Conservation (phyloP, 2,113 vertebrate genomes). For the Hemiscyllium ocellatum region DNA sequence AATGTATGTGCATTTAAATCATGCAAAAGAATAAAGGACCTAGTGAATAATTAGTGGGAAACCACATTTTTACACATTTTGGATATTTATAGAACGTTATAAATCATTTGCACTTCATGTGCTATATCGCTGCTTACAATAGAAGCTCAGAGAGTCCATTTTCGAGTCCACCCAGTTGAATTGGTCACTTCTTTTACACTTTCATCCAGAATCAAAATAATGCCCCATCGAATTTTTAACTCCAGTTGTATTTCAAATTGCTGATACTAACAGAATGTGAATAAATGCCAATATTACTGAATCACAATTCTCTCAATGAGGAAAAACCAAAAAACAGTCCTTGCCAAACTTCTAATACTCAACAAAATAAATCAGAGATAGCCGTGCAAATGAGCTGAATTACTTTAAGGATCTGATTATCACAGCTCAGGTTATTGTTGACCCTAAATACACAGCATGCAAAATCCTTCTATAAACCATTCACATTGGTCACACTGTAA, state of each 20-base stretch:
- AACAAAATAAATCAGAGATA: neutral
- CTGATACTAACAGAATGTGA: neutral
- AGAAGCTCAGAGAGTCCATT: neutral
- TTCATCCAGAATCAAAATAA: neutral
- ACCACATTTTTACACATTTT: neutral
- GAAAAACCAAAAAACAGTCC: neutral
- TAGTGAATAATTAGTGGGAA: neutral
- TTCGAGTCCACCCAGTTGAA: neutral
- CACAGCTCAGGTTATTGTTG: neutral
- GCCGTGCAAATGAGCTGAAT: neutral
- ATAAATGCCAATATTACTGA: neutral
- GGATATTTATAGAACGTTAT: neutral
- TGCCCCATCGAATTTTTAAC: neutral
- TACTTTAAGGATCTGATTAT: neutral
- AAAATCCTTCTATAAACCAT: neutral
- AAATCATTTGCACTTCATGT: neutral
- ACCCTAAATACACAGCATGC: neutral
- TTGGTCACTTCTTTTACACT: neutral
- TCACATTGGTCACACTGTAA: neutral
- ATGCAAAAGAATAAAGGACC: neutral
- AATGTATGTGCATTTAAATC: neutral
- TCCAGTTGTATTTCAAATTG: neutral
- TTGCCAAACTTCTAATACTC: neutral
- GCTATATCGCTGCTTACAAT: neutral
- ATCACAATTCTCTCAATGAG: neutral